Base-by-base conservation (phyloP, 2,888 invertebrate genomes). In the Cylindroiulus punctatus region DNA sequence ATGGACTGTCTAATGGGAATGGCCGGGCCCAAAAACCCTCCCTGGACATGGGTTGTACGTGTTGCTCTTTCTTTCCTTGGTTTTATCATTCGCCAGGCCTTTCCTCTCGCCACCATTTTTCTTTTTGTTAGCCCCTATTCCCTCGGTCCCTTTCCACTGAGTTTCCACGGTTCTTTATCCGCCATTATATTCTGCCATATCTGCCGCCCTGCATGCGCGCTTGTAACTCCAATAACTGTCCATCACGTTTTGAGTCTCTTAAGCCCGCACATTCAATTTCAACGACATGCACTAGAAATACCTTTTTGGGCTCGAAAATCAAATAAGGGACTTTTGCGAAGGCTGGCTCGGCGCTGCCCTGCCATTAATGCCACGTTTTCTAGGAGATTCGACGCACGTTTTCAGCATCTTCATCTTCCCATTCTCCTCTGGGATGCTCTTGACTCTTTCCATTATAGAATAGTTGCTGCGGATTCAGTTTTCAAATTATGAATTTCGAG, bases 91-190 rank as follows among this genome's bases (percentile, higher is more conserved):
- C n/a, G 57, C 57, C n/a, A n/a, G n/a, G n/a, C 57, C 57, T 57
- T 57, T 57, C 57, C 57, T 57, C 57, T 57, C 57, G n/a, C 57
- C 57, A 57, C 57, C 57, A 57, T 57, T 57, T 57, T 57, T 57
- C 57, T 57, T 57, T 57, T 57, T 57, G 57, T 57, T 57, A 57
- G n/a, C n/a, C 57, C 57, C 57, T 57, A 57, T n/a, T 57, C 57
- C 57, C 57, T 57, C n/a, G n/a, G 57, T n/a, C 57, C 57, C 57
- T 57, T n/a, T 22, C 57, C 57, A 57, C 22, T 0, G 57, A 57
- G 57, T 57, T 57, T 57, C 57, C 57, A 57, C 19, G 57, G 57
- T 57, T 57, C 57, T 57, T 57, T 57, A 57, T 57, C 57, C 57
- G 57, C 57, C 57, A 57, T 57, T 57, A 57, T 57, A 57, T 19